Evolutionary conservation across 2,888 invertebrate species (phyloP).

Genomic region (Andrena chrysosceles): DNA sequence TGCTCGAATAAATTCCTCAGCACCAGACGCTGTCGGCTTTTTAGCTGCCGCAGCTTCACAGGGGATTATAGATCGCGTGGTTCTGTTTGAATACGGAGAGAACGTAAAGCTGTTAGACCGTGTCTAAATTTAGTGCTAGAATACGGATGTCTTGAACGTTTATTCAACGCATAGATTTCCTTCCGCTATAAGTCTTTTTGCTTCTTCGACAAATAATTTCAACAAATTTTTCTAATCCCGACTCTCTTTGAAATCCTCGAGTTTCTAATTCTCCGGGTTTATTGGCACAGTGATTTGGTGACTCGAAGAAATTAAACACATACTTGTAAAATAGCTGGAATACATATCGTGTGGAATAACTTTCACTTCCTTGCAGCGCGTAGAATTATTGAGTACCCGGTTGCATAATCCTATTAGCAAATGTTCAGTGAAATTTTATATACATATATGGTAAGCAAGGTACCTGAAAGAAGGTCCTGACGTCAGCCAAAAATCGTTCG

Average conservation of each 20-base stretch:
- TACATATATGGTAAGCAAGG: neutral
- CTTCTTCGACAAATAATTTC: neutral
- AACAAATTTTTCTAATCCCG: no score
- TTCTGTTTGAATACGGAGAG: constrained; percentile 26
- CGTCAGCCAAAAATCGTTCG: neutral
- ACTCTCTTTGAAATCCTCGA: no score
- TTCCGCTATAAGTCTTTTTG: neutral
- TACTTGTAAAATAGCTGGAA: neutral
- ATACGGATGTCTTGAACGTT: constrained; percentile 12
- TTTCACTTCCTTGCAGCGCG: neutral
- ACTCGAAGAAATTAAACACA: neutral
- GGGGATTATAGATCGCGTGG: constrained; percentile 20
- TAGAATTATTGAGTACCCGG: neutral
- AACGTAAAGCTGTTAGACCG: neutral
- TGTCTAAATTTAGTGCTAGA: constrained; percentile 28
- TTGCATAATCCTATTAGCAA: neutral
- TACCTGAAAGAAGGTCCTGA: neutral
- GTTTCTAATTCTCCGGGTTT: no score
- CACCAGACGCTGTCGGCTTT: constrained; percentile 16
- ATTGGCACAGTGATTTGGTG: no score
- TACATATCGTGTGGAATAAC: neutral
- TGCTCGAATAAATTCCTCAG: constrained; percentile 25
- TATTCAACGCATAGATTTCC: constrained; percentile 17
- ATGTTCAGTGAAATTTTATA: neutral
- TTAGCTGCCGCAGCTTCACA: constrained; percentile 2